Conservation (phyloP, 2,797 vertebrate genomes). For the Sebastes steindachneri region DNA sequence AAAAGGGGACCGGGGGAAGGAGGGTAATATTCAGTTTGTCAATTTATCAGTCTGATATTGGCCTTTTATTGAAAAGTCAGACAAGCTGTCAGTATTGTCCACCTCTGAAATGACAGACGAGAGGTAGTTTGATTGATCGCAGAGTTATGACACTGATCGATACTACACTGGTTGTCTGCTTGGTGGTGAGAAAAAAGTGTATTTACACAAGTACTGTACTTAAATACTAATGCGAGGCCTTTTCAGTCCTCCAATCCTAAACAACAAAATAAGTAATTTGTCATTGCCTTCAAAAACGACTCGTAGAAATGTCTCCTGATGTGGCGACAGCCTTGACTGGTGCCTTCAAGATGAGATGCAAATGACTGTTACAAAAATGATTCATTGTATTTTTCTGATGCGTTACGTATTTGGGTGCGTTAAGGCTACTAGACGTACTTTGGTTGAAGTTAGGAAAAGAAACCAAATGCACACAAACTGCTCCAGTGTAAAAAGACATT, state of each 20-base stretch:
- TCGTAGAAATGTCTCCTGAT: neutral
- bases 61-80: neutral
- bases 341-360: neutral
- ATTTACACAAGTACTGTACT: neutral
- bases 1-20: neutral
- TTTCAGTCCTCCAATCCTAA: neutral
- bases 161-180: neutral
- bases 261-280: neutral
- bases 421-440: neutral
- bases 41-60: constrained; percentile 23
- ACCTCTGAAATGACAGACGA: neutral
- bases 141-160: neutral
- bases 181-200: neutral
- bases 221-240: neutral
- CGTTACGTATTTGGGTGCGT: neutral
- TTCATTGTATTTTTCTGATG: neutral
- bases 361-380: neutral
- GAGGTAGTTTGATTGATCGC: constrained; percentile 14
- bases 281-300: neutral
- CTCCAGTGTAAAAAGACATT: neutral
- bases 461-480: neutral
- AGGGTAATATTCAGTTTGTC: constrained; percentile 40
- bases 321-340: neutral
- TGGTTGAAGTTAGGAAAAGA: neutral
- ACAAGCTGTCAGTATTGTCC: neutral